Evolutionary conservation across 2,797 vertebrate genomes (phyloP).

Genomic region (Clamator glandarius): DNA sequence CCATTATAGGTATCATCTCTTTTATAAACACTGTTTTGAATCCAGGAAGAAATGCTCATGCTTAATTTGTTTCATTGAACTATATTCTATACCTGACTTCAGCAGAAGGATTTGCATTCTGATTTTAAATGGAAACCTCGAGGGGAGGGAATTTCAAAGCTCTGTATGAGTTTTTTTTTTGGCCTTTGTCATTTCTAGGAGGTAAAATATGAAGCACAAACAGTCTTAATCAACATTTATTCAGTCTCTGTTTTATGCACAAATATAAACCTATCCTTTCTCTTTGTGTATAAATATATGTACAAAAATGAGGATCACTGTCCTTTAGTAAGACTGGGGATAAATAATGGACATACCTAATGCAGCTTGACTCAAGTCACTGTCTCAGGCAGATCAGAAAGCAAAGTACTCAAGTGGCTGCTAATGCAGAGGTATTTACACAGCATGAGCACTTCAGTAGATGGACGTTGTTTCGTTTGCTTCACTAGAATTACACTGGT

Average conservation of each 20-base stretch:
- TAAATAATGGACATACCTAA: not conserved
- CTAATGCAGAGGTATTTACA: not conserved
- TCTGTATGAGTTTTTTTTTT: not conserved
- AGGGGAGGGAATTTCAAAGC: not conserved
- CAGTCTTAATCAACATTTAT: not conserved
- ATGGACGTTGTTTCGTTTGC: not conserved
- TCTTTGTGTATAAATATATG: not conserved
- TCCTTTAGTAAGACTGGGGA: not conserved
- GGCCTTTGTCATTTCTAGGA: not conserved
- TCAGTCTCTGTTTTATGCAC: not conserved
- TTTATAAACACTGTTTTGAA: not conserved
- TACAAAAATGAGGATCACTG: not conserved
- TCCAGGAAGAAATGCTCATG: not conserved
- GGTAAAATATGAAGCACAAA: not conserved
- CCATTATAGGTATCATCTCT: not conserved
- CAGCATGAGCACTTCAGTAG: rapidly evolving
- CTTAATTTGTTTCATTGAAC: not conserved
- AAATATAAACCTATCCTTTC: not conserved
- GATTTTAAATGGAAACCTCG: not conserved
- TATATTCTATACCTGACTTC: slow-evolving; percentile 31
- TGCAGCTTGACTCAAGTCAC: not conserved
- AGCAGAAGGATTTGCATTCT: slow-evolving; percentile 32
- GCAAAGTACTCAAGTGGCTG: rapidly evolving
- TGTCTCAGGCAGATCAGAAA: not conserved
- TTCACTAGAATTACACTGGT: not conserved